Percentiles rank a stretch among this genome's conserved stretches.
These are phyloP conservation scores for Sussaba pulchella DNA, from an alignment of 2,888 invertebrate genomes.

Conservation along the genomic window DNA sequence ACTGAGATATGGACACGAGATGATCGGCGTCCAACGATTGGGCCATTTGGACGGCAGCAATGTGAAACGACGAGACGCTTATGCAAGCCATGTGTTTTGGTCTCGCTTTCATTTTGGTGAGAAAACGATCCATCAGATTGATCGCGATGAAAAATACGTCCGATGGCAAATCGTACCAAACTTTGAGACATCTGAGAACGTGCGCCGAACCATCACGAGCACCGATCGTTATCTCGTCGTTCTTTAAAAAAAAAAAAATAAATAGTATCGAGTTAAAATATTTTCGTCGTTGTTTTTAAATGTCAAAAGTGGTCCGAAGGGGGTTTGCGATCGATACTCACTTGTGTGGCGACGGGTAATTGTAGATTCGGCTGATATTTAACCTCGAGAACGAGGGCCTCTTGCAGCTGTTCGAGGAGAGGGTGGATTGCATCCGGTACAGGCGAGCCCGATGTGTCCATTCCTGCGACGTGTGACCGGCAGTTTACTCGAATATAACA, in stretches of 20 bases:
- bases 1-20: conserved; percentile 89
- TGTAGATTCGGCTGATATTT: conserved; percentile 90
- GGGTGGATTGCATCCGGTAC: conserved; percentile 84
- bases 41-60: conserved; percentile 90
- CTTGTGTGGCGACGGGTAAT: conserved; percentile 88
- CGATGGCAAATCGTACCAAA: conserved; percentile 93
- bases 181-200: conserved; percentile 92
- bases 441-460: conserved; percentile 84
- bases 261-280: neutral
- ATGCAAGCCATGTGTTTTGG: conserved; percentile 95
- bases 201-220: conserved; percentile 93
- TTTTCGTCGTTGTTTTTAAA: neutral
- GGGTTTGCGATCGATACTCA: too few relatives aligned
- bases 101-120: conserved; percentile 92
- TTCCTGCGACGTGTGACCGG: conserved; percentile 81
- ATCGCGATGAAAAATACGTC: conserved; percentile 92
- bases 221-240: conserved; percentile 90
- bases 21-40: conserved; percentile 88
- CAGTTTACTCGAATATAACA: conserved; percentile 68
- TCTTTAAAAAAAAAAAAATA: conserved; percentile 81
- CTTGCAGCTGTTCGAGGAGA: conserved; percentile 85
- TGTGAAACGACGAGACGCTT: conserved; percentile 93
- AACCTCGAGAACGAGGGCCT: conserved; percentile 89
- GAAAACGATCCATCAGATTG: conserved; percentile 92
- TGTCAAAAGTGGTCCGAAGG: too few relatives aligned